Evolutionary conservation across 2,888 invertebrate genomes (phyloP).

Genomic region (Orgyia antiqua): DNA sequence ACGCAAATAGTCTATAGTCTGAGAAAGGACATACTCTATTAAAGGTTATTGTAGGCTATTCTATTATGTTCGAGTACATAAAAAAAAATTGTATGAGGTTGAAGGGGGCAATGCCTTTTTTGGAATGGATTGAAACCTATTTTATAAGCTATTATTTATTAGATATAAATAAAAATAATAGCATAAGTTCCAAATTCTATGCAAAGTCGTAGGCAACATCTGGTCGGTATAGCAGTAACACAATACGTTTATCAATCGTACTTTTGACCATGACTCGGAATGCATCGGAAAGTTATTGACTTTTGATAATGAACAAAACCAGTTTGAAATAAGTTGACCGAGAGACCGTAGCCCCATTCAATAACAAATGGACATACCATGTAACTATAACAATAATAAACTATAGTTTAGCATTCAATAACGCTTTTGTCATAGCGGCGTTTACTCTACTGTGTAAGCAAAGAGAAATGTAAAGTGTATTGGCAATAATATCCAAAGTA

Average conservation of each 20-base stretch:
- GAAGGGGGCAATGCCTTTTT: no score
- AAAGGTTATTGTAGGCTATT: no score
- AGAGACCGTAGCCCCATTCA: conserved; percentile 68
- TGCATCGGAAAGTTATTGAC: conserved; percentile 77
- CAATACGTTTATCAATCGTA: conserved; percentile 50
- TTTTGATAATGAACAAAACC: conserved; percentile 75
- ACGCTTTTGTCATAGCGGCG: conserved; percentile 24
- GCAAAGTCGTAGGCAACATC: no score
- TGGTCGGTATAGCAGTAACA: no score
- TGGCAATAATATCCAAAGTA: conserved; percentile 16
- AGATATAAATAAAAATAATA: no score
- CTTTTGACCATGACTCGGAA: conserved; percentile 70
- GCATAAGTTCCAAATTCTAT: no score
- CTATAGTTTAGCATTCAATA: conserved; percentile 40
- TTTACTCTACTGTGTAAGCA: conserved; percentile 10
- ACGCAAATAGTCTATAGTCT: no score
- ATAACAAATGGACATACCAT: conserved; percentile 53
- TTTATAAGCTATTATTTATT: no score
- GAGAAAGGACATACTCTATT: no score
- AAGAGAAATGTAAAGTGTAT: conserved; percentile 41
- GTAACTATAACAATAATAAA: conserved; percentile 31
- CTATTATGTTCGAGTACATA: no score
- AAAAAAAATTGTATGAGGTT: no score
- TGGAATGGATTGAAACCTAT: no score
- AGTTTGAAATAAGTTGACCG: conserved; percentile 70